These are phyloP conservation scores for Acromyrmex heyeri DNA, from an alignment of 1,140 invertebrate species.

Conservation along the genomic window DNA sequence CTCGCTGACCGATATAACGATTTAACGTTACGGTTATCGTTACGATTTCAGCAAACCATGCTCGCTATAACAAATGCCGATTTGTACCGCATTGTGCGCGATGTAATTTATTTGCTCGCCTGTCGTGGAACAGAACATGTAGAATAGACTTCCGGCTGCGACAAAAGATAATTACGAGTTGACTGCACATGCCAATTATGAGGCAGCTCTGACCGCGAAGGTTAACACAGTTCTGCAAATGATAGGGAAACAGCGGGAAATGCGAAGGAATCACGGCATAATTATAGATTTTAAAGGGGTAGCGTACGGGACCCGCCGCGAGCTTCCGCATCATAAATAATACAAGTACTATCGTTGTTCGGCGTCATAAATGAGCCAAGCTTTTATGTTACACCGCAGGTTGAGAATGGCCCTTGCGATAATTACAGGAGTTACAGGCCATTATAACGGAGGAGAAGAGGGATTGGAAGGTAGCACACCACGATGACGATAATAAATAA, in stretches of 20 bases:
- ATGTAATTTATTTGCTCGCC: neutral
- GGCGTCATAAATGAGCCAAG: constrained; percentile 57
- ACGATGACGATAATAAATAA: constrained; percentile 57
- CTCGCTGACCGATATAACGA: constrained; percentile 2
- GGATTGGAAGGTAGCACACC: neutral
- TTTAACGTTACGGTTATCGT: constrained; percentile 25
- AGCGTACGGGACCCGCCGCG: constrained; percentile 29
- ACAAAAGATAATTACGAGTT: constrained; percentile 54
- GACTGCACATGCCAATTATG: constrained; percentile 43
- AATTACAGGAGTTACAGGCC: constrained; percentile 68
- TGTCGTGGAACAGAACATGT: neutral
- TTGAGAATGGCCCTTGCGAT: constrained; percentile 49
- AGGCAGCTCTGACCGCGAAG: constrained; percentile 35
- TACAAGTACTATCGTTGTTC: constrained; percentile 56
- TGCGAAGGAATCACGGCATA: constrained; percentile 54
- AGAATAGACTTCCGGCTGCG: constrained; percentile 29
- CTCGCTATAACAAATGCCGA: neutral
- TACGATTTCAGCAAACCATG: neutral
- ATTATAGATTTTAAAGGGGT: constrained; percentile 62
- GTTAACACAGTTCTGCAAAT: constrained; percentile 39
- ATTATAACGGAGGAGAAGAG: neutral
- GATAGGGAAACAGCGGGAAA: constrained; percentile 54
- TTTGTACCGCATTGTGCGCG: neutral
- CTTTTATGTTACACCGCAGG: constrained; percentile 56
- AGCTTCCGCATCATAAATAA: constrained; percentile 65